Conservation (phyloP, 1,140 invertebrate species). For the Procambarus virginalis region DNA sequence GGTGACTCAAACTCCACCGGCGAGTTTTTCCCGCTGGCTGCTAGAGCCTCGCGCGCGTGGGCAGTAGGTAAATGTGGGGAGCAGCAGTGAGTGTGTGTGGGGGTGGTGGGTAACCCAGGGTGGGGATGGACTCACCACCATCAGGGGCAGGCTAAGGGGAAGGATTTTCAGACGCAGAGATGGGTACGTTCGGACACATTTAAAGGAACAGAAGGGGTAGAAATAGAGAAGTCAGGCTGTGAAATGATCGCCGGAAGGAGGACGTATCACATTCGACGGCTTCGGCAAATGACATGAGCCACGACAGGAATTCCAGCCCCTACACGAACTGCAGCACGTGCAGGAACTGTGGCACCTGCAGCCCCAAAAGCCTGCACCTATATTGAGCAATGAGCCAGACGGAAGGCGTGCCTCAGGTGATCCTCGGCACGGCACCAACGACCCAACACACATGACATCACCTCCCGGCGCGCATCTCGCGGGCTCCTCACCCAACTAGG, state of each 20-base stretch:
- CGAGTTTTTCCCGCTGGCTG: neutral
- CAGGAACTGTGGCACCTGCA: neutral
- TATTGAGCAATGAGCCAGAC: constrained; percentile 11
- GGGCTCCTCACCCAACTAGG: no score
- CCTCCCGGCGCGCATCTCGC: neutral
- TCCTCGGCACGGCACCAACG: neutral
- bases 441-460: neutral
- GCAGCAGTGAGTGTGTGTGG: no score
- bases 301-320: neutral
- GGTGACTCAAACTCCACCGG: neutral
- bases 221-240: no score
- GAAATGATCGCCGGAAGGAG: no score
- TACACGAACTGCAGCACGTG: neutral
- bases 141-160: neutral
- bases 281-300: neutral
- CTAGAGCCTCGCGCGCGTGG: no score
- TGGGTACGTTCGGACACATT: no score
- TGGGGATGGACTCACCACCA: neutral
- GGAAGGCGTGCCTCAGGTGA: neutral
- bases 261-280: neutral
- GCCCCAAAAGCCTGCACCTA: neutral
- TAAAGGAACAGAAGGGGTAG: no score
- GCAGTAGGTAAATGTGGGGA: no score
- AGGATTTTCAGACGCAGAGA: neutral
- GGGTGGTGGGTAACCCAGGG: no score